These are phyloP conservation scores for Neofelis nebulosa DNA, from an alignment of 2,113 vertebrate species.

Conservation along the genomic window DNA sequence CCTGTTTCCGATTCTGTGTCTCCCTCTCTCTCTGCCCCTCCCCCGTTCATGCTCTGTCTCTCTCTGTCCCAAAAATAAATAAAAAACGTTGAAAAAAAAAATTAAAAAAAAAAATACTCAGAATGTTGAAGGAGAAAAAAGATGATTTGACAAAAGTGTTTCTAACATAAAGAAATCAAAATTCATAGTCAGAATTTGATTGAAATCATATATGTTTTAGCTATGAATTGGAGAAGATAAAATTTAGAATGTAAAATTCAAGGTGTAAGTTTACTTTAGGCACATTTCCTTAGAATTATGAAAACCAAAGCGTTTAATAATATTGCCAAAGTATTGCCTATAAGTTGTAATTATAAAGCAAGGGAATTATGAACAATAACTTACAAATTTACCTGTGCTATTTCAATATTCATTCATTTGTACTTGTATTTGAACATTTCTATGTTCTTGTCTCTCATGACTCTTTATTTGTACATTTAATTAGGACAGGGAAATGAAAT, in stretches of 20 bases:
- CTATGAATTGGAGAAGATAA: slow-evolving; percentile 31
- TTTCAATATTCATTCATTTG: not conserved
- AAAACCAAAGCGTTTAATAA: not conserved
- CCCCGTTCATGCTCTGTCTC: no score
- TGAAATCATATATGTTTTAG: not conserved
- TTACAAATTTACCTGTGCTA: not conserved
- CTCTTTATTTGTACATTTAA: not conserved
- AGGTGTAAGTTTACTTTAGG: not conserved
- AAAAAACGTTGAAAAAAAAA: no score
- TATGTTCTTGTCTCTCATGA: not conserved
- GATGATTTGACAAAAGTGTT: not conserved
- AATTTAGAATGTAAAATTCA: slow-evolving; percentile 13
- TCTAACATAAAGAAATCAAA: slow-evolving; percentile 30
- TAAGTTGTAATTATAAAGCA: not conserved
- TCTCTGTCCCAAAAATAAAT: no score
- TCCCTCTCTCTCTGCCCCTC: no score
- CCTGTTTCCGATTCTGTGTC: no score
- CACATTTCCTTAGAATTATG: not conserved
- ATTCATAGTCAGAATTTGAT: not conserved
- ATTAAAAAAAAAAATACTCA: no score
- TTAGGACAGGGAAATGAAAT: not conserved
- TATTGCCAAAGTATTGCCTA: not conserved
- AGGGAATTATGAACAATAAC: not conserved
- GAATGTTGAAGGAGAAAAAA: not conserved
- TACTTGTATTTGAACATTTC: not conserved